These are phyloP conservation scores for Toxotes lorentzi DNA, from an alignment of 2,797 vertebrate species.

Conservation along the genomic window DNA sequence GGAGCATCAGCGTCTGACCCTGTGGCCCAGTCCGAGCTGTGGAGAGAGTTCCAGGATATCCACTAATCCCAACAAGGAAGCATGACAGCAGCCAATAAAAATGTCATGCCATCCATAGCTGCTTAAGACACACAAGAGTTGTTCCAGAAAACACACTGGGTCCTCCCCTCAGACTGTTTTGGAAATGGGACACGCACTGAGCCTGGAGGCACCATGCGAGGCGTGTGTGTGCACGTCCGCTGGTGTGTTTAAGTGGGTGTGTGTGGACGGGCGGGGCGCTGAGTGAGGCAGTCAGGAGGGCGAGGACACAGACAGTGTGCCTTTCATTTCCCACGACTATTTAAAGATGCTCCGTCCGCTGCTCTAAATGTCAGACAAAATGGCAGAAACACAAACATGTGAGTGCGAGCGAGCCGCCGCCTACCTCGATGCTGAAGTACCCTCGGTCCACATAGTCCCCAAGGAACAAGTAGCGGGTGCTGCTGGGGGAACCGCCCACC, in stretches of 20 bases:
- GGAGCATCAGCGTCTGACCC: conserved; percentile 31
- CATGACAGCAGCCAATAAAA: conserved; percentile 32
- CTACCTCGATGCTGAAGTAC: conserved; percentile 99
- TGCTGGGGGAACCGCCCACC: conserved; percentile 94
- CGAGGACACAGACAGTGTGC: conserved; percentile 34
- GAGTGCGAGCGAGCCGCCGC: conserved; percentile 3
- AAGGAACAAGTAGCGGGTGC: conserved; percentile 96
- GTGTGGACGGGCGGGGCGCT: conserved; percentile 8
- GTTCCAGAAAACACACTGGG: conserved; percentile 23
- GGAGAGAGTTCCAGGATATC: conserved; percentile 40
- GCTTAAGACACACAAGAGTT: background rate
- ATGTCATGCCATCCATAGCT: conserved; percentile 25
- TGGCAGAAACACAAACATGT: conserved; percentile 15
- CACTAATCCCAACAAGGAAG: conserved; percentile 51
- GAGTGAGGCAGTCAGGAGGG: conserved; percentile 19
- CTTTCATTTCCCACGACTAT: conserved; percentile 61
- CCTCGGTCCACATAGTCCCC: conserved; percentile 99
- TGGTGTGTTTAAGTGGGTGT: background rate
- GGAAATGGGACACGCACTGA: conserved; percentile 33
- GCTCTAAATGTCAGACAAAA: conserved; percentile 54
- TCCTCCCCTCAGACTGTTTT: conserved; percentile 26
- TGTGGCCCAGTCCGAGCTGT: background rate
- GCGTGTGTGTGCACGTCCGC: conserved; percentile 1
- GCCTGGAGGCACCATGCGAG: conserved; percentile 25
- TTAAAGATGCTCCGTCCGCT: conserved; percentile 45